Evolutionary conservation across 1,140 invertebrate genomes (phyloP).

Genomic region (Drosophila parvula): DNA sequence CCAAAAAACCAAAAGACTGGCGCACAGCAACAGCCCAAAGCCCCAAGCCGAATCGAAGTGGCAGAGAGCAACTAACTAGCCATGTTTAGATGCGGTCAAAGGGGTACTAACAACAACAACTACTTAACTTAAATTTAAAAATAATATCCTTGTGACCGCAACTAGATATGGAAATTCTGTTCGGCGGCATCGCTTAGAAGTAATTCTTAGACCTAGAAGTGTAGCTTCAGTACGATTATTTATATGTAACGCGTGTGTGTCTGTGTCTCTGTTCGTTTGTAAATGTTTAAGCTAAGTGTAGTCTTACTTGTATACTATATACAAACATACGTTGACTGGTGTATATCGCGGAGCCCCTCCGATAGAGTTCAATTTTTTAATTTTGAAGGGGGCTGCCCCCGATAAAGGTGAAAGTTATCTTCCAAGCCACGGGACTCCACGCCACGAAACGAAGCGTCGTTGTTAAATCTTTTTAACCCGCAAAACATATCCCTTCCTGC

Average conservation of each 20-base stretch:
- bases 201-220: constrained; percentile 59
- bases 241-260: constrained; percentile 63
- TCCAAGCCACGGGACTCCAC: constrained; percentile 17
- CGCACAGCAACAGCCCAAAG: constrained; percentile 65
- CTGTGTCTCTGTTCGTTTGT: constrained; percentile 67
- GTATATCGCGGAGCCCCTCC: constrained; percentile 18
- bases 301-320: constrained; percentile 54
- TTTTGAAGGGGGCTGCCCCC: constrained; percentile 15
- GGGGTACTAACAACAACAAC: no score
- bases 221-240: constrained; percentile 58
- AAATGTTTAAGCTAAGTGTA: constrained; percentile 75
- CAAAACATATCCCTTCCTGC: constrained; percentile 60
- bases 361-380: constrained; percentile 7
- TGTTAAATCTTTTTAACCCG: constrained; percentile 59
- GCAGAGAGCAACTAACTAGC: constrained; percentile 35
- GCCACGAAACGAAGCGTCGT: constrained; percentile 47
- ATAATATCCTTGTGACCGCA: constrained; percentile 2
- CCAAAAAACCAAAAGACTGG: constrained; percentile 75
- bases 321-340: constrained; percentile 32
- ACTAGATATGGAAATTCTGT: constrained; percentile 18
- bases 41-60: constrained; percentile 36
- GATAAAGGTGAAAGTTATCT: constrained; percentile 43
- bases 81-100: constrained; percentile 15
- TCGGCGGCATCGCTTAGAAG: constrained; percentile 48
- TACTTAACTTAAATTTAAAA: no score